Conservation (phyloP, 2,888 invertebrate genomes). For the Drosophila fulvimacula region DNA sequence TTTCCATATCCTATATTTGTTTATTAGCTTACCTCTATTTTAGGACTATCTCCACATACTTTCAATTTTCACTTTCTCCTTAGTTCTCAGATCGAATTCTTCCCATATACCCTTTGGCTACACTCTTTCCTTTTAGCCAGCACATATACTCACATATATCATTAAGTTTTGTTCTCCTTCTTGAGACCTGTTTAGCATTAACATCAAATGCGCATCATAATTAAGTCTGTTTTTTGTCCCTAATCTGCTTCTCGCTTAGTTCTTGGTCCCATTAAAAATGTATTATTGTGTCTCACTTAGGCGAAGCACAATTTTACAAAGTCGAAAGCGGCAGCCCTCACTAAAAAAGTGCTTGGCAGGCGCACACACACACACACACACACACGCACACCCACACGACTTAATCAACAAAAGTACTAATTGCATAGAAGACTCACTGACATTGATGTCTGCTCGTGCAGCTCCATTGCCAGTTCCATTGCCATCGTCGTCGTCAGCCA, state of each 20-base stretch:
- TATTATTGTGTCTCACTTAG: slow-evolving; percentile 12
- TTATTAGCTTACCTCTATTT: no score
- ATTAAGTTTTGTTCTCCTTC: neutral
- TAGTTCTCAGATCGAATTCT: no score
- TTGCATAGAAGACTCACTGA: slow-evolving; percentile 75
- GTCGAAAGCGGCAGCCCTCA: slow-evolving; percentile 5
- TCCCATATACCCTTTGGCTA: neutral
- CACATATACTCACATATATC: neutral
- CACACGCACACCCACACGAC: slow-evolving; percentile 42
- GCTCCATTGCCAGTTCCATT: slow-evolving; percentile 24
- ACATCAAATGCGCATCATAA: slow-evolving; percentile 5
- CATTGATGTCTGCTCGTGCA: slow-evolving; percentile 67
- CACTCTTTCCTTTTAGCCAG: no score
- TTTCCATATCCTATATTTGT: no score
- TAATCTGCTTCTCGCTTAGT: neutral
- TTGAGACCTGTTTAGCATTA: neutral
- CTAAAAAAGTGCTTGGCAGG: slow-evolving; percentile 16
- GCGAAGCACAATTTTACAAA: slow-evolving; percentile 19
- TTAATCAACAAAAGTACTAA: slow-evolving; percentile 80
- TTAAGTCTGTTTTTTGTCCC: neutral
- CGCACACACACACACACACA: slow-evolving; percentile 16
- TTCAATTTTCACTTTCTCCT: no score
- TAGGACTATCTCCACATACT: no score
- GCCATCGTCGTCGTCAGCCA: neutral
- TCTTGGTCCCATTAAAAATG: slow-evolving; percentile 1